Percentiles rank a stretch among this genome's conserved stretches.
Evolutionary conservation across 2,797 vertebrate genomes (phyloP).

Genomic region (Acanthurus tractus): DNA sequence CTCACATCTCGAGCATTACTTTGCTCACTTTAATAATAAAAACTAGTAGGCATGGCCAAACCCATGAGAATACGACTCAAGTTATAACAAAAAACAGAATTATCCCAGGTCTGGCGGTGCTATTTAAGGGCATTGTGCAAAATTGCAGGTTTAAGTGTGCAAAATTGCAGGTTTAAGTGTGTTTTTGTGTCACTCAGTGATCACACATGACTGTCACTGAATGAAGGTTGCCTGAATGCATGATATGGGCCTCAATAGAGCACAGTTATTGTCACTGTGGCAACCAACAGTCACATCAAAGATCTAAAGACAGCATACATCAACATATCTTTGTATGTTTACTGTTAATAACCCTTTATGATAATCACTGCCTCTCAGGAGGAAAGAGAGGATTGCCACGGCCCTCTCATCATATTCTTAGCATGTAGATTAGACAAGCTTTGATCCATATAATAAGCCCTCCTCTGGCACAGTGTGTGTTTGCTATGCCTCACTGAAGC

Average conservation of each 20-base stretch:
- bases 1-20: background rate
- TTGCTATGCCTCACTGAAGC: slow-evolving; percentile 46
- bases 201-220: slow-evolving; percentile 5
- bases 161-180: slow-evolving; percentile 12
- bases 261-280: slow-evolving; percentile 19
- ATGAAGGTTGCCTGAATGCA: slow-evolving; percentile 3
- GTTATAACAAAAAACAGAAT: background rate
- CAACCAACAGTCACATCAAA: slow-evolving; percentile 34
- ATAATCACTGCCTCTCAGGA: slow-evolving; percentile 48
- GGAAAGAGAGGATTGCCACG: slow-evolving; percentile 31
- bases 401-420: slow-evolving; percentile 62
- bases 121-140: slow-evolving; percentile 5
- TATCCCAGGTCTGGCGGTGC: background rate
- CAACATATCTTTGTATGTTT: slow-evolving; percentile 50
- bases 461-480: slow-evolving; percentile 46
- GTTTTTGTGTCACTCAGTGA: slow-evolving; percentile 16
- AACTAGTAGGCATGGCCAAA: too few species aligned
- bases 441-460: slow-evolving; percentile 67
- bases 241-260: slow-evolving; percentile 26
- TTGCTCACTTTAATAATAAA: background rate
- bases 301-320: slow-evolving; percentile 24
- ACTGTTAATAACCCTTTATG: slow-evolving; percentile 32
- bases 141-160: slow-evolving; percentile 8
- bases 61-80: background rate
- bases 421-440: slow-evolving; percentile 63